Evolutionary conservation across 2,888 invertebrate genomes (phyloP).

Genomic region (Morpho deidamia): DNA sequence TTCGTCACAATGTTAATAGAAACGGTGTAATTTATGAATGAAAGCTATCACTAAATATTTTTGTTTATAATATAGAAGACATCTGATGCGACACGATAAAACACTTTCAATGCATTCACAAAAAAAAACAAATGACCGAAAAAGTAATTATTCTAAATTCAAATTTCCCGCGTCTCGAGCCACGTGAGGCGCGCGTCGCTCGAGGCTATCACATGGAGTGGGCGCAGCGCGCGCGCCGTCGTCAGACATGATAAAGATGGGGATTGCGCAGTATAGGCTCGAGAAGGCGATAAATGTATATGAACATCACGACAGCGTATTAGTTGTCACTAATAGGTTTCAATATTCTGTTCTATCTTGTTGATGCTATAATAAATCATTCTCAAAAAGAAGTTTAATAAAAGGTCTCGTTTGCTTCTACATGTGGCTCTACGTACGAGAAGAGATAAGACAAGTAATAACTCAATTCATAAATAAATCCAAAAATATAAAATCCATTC

Average conservation of each 20-base stretch:
- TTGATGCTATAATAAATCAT: neutral
- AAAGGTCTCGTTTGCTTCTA: too few species aligned
- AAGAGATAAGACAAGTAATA: too few species aligned
- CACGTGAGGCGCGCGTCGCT: conserved; percentile 65
- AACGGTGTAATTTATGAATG: neutral
- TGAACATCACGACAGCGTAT: conserved; percentile 1
- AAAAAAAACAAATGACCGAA: conserved; percentile 16
- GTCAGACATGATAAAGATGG: conserved; percentile 60
- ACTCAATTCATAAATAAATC: too few species aligned
- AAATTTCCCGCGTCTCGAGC: conserved; percentile 48
- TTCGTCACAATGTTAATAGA: neutral
- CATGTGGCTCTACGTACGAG: too few species aligned
- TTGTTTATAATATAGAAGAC: neutral
- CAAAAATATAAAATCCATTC: too few species aligned
- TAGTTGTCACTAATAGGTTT: neutral
- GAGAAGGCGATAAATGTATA: conserved; percentile 35
- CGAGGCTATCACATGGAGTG: conserved; percentile 76
- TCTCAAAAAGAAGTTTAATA: neutral
- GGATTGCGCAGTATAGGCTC: conserved; percentile 45
- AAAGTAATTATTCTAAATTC: conserved; percentile 34
- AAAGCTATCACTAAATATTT: conserved; percentile 3
- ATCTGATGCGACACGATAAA: conserved; percentile 1
- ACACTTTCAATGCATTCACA: conserved; percentile 11
- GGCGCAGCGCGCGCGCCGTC: conserved; percentile 43
- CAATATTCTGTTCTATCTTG: neutral